These are phyloP conservation scores for Idaea dimidiata DNA, from an alignment of 2,888 invertebrate genomes.

Conservation along the genomic window DNA sequence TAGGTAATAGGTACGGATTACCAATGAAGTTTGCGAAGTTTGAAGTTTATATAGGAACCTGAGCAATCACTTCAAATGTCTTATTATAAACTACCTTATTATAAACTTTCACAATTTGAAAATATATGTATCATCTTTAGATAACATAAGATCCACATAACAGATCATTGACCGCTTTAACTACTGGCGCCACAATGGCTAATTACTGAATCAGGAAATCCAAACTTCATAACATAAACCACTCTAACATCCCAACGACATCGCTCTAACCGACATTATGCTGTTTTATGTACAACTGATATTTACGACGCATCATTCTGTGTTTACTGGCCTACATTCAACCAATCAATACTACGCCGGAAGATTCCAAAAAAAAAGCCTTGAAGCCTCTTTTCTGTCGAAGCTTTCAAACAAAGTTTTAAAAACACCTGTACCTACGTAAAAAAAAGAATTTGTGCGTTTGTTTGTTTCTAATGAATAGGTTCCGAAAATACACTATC, in stretches of 20 bases:
- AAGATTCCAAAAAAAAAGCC: slow-evolving; percentile 46
- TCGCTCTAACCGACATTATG: slow-evolving; percentile 34
- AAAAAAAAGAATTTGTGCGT: too few species aligned
- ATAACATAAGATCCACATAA: too few species aligned
- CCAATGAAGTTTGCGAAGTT: too few species aligned
- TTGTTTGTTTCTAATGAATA: too few species aligned
- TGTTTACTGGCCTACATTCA: slow-evolving; percentile 59
- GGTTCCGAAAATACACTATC: too few species aligned
- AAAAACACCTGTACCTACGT: background rate
- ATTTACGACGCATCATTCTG: slow-evolving; percentile 58
- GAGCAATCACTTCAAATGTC: too few species aligned
- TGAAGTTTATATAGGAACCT: too few species aligned
- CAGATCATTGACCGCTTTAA: too few species aligned
- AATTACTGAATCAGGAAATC: background rate
- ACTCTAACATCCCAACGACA: background rate
- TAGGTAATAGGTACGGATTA: too few species aligned
- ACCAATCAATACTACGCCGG: slow-evolving; percentile 52
- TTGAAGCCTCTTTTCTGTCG: slow-evolving; percentile 44
- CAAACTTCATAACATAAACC: background rate
- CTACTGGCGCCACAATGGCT: background rate
- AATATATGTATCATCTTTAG: too few species aligned
- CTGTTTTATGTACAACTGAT: slow-evolving; percentile 47
- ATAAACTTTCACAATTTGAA: too few species aligned
- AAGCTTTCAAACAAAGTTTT: slow-evolving; percentile 14
- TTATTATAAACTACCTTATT: too few species aligned